Conservation (phyloP, 2,113 vertebrate genomes). For the Stomatorhinus ivindoensis region DNA sequence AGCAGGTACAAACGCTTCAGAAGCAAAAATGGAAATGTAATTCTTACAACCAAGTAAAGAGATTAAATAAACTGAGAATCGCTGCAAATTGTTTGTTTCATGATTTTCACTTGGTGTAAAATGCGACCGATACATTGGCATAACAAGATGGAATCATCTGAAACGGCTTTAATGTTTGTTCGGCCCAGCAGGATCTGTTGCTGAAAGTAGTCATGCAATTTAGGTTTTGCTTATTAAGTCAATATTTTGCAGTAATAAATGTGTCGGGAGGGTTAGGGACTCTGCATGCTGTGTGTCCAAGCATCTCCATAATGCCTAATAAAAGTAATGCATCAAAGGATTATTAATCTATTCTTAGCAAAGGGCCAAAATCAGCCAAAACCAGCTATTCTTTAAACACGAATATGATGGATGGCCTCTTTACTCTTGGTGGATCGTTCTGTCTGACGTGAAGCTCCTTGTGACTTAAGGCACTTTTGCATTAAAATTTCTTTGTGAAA, state of each 20-base stretch:
- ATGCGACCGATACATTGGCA: neutral
- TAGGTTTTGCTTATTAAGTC: conserved; percentile 6
- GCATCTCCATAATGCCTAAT: conserved; percentile 4
- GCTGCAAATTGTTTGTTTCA: neutral
- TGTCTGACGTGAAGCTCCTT: neutral
- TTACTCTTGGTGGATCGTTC: neutral
- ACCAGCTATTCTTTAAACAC: conserved; percentile 6
- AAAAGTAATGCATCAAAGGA: conserved; percentile 58
- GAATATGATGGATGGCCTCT: neutral
- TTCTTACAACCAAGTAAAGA: neutral
- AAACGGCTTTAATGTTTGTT: neutral
- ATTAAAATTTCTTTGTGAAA: neutral
- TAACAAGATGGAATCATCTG: neutral
- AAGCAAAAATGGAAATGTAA: neutral
- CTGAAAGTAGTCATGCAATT: neutral
- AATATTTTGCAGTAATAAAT: conserved; percentile 16
- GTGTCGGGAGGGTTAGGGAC: neutral
- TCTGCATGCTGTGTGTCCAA: conserved; percentile 4
- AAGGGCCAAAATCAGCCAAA: conserved; percentile 21
- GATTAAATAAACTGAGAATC: conserved; percentile 1
- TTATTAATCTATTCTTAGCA: conserved; percentile 48
- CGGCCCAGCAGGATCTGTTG: neutral
- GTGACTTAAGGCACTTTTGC: neutral
- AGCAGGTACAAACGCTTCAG: neutral
- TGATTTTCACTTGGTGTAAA: neutral